Base-by-base conservation (phyloP, 2,113 vertebrate species). In the Carassius gibelio region DNA sequence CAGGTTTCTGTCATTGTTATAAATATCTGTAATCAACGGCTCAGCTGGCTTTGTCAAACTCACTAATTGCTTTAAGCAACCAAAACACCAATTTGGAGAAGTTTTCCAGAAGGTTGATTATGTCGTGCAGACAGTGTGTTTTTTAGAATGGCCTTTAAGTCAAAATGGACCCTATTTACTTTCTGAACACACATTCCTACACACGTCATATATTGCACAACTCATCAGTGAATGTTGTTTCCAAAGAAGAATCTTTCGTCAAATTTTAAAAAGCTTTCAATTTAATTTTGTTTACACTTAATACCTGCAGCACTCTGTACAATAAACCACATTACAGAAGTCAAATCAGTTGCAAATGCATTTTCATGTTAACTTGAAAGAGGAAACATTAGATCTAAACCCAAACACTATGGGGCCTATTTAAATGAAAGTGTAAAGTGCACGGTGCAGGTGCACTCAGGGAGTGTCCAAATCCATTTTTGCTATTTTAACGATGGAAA, bases 21-120 rank as follows among this genome's bases (percentile, higher is more conserved):
- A 93, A 93, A 94, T 93, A 94, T 91, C 90, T 83, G 86, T 91
- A 93, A 93, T 93, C 92, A 92, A 91, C 92, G 90, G 82, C 92
- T 92, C 92, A 91, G 91, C 90, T 92, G 90, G 89, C 82, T 92
- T 89, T 87, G 89, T 88, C 89, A 81, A 87, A 88, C 85, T 84
- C 87, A 81, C 91, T 94, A 93, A 93, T 94, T 93, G 90, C 92
- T 91, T 86, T 87, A 91, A 92, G 89, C 89, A 89, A 88, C 90
- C 90, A 90, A 90, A 74, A 92, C 91, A 91, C 62, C 89, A 86
- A 38, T 84, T 89, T 48, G 3, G 57, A 84, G 79, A 81, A 76
- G 77, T 91, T 91, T 77, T 68, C 48, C 34, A 14, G 23, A 74
- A 74, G 66, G 77, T 45, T 84, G 75, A 30, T 62, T 52, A 84